Conservation (phyloP, 2,113 vertebrate genomes). For the Embiotoca jacksoni region DNA sequence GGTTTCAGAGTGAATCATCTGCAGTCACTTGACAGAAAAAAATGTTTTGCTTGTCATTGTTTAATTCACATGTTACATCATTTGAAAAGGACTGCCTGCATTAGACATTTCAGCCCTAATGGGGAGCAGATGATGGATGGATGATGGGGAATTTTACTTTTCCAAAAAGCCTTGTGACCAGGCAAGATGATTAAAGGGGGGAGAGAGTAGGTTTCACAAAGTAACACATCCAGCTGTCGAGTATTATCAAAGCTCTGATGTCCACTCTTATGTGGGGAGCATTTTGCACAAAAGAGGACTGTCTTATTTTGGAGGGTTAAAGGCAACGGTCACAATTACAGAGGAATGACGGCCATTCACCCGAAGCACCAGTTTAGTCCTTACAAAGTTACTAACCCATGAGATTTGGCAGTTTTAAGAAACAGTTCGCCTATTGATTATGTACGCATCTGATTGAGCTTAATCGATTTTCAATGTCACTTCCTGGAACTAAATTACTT, state of each 20-base stretch:
- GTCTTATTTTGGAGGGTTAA: background rate
- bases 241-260: slow-evolving; percentile 35
- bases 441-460: too few species aligned
- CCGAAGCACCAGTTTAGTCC: background rate
- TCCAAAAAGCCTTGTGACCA: slow-evolving; percentile 39
- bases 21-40: slow-evolving; percentile 11
- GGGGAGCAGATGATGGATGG: slow-evolving; percentile 67
- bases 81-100: slow-evolving; percentile 27
- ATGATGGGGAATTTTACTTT: slow-evolving; percentile 50
- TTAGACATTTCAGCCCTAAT: slow-evolving; percentile 57
- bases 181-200: slow-evolving; percentile 61
- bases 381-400: background rate
- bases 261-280: background rate
- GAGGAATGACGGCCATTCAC: slow-evolving; percentile 3
- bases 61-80: slow-evolving; percentile 48
- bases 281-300: background rate
- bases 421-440: background rate
- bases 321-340: background rate
- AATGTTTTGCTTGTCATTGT: slow-evolving; percentile 17
- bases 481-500: too few species aligned
- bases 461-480: too few species aligned
- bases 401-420: slow-evolving; percentile 1
- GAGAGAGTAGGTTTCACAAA: slow-evolving; percentile 31
- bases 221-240: slow-evolving; percentile 51
- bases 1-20: slow-evolving; percentile 22